Evolutionary conservation across 2,113 vertebrate genomes (phyloP).

Genomic region (Labeo catla): DNA sequence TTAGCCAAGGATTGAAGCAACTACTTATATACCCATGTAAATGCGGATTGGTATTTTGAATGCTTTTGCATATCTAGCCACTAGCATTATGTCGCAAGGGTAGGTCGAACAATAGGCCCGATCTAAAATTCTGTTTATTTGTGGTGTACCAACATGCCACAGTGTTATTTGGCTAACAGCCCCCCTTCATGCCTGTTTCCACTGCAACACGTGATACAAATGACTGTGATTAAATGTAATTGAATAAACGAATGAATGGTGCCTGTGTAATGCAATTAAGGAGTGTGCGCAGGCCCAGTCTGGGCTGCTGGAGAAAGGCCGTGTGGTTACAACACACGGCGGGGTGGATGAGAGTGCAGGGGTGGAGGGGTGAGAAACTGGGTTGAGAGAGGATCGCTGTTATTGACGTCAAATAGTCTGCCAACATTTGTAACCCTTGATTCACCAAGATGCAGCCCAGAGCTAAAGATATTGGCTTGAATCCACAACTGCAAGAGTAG

Average conservation of each 20-base stretch:
- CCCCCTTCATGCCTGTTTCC: background rate
- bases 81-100: background rate
- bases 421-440: conserved; percentile 54
- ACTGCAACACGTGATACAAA: conserved; percentile 58
- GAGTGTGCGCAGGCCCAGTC: conserved; percentile 40
- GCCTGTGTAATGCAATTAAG: conserved; percentile 57
- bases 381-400: conserved; percentile 57
- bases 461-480: background rate
- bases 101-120: background rate
- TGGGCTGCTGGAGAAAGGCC: conserved; percentile 18
- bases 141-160: background rate
- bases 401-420: conserved; percentile 65
- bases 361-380: conserved; percentile 21
- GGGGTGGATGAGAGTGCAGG: conserved; percentile 13
- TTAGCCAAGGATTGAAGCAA: background rate
- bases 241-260: conserved; percentile 59
- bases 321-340: background rate
- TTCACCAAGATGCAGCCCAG: conserved; percentile 47
- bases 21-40: background rate
- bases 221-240: conserved; percentile 60
- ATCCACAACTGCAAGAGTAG: background rate
- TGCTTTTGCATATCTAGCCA: background rate
- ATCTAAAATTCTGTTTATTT: conserved; percentile 21
- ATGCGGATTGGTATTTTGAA: background rate
- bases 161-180: conserved; percentile 20